Evolutionary conservation across 2,888 invertebrate species (phyloP).

Genomic region (Caenorhabditis sp.): DNA sequence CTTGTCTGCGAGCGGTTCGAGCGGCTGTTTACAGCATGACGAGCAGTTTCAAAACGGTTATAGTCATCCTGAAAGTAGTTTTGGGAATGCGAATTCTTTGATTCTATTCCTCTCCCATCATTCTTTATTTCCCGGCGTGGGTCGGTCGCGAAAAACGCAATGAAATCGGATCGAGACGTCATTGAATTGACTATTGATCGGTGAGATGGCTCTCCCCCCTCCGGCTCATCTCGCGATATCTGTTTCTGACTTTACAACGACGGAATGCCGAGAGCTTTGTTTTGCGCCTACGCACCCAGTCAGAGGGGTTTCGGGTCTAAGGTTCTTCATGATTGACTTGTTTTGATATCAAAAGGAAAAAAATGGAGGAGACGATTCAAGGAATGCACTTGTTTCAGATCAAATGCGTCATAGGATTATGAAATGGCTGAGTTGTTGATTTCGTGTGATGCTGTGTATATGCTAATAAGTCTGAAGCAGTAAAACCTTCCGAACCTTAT

Average conservation of each 20-base stretch:
- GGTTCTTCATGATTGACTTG: constrained; percentile 50
- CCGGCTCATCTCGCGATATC: constrained; percentile 42
- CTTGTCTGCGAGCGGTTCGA: constrained; percentile 43
- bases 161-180: constrained; percentile 38
- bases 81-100: constrained; percentile 10
- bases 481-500: constrained; percentile 59
- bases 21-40: constrained; percentile 56
- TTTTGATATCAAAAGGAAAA: constrained; percentile 18
- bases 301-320: constrained; percentile 18
- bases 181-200: constrained; percentile 58
- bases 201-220: constrained; percentile 22
- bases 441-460: too few species aligned
- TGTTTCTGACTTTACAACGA: constrained; percentile 57
- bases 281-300: constrained; percentile 56
- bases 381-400: too few species aligned
- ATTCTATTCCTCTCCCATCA: neutral
- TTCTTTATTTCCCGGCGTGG: constrained; percentile 10
- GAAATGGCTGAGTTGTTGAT: too few species aligned
- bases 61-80: constrained; percentile 74
- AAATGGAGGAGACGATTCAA: too few species aligned
- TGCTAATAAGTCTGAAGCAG: too few species aligned
- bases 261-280: constrained; percentile 51
- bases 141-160: constrained; percentile 48
- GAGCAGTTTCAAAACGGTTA: constrained; percentile 76
- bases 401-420: too few species aligned